Conservation (phyloP, 1,140 invertebrate genomes). For the Drosophila carrolli region DNA sequence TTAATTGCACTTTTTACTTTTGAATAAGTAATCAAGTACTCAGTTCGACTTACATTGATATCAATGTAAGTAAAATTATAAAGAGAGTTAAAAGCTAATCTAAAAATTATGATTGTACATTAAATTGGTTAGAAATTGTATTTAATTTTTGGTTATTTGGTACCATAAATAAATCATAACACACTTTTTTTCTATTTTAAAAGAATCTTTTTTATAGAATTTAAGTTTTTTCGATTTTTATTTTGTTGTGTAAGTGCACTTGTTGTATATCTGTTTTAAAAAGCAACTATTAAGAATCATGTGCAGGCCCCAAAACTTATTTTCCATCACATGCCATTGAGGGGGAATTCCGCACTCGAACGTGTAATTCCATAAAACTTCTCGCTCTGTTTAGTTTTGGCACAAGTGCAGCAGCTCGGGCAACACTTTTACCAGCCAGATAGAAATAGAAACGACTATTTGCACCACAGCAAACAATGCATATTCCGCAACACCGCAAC, state of each 20-base stretch:
- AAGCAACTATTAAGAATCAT: conserved; percentile 2
- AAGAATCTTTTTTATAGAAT: neutral
- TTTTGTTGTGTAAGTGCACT: no score
- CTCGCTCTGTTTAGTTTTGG: conserved; percentile 39
- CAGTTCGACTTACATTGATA: no score
- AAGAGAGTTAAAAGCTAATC: no score
- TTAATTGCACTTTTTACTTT: no score
- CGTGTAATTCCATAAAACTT: conserved; percentile 47
- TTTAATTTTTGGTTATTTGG: no score
- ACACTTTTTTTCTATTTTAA: neutral
- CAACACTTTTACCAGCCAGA: conserved; percentile 50
- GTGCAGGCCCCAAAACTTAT: conserved; percentile 10
- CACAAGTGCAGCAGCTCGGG: conserved; percentile 51
- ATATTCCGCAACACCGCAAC: conserved; percentile 45
- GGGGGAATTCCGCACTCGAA: neutral
- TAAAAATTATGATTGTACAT: no score
- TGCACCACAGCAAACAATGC: conserved; percentile 68
- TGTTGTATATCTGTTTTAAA: neutral
- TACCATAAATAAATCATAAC: no score
- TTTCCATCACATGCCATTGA: conserved; percentile 14
- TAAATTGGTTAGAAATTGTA: no score
- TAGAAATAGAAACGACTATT: conserved; percentile 41
- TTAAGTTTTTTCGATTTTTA: neutral
- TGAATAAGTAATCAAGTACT: no score
- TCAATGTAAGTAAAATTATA: no score